phyloP scores from a whole-genome alignment of 2,888 invertebrate genomes.

The Ectemnius continuus region DNA sequence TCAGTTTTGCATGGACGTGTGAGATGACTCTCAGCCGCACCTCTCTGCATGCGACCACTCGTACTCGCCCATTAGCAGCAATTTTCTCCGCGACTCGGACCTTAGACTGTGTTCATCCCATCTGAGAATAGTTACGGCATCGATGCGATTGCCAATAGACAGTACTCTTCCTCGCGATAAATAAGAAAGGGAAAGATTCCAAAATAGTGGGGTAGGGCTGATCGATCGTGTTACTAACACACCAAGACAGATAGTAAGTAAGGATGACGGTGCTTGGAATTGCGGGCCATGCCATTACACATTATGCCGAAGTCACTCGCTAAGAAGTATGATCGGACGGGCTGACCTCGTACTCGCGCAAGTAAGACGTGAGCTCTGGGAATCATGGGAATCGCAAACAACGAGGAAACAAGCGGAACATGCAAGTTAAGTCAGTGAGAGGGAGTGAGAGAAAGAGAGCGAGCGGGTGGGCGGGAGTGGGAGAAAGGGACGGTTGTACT shows the following conservation, averaged over 20 bases:
- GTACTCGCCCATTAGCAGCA: conserved; percentile 1
- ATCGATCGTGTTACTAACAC: not conserved
- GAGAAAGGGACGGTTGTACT: conserved; percentile 10
- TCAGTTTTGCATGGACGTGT: not conserved
- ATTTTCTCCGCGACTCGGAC: not conserved
- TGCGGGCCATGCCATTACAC: conserved; percentile 58
- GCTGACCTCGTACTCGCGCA: conserved; percentile 9
- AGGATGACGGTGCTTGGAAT: conserved; percentile 22
- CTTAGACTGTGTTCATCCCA: not conserved
- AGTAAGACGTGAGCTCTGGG: not conserved
- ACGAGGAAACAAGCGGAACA: not conserved
- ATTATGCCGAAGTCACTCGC: conserved; percentile 62
- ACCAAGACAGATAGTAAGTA: not conserved
- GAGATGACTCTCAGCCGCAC: not conserved
- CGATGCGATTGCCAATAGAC: not conserved
- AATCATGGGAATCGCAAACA: not conserved
- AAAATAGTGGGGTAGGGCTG: not conserved
- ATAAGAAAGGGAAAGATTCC: not conserved
- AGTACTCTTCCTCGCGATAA: not conserved
- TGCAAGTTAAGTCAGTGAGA: conserved; percentile 26
- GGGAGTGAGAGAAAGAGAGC: conserved; percentile 13
- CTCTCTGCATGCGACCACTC: not conserved
- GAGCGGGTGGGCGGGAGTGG: not conserved
- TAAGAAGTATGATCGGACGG: conserved; percentile 66
- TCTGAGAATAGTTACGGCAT: not conserved